Conservation (phyloP, 92 coral and sea anemone genomes). For the Zoanthus solanderi region DNA sequence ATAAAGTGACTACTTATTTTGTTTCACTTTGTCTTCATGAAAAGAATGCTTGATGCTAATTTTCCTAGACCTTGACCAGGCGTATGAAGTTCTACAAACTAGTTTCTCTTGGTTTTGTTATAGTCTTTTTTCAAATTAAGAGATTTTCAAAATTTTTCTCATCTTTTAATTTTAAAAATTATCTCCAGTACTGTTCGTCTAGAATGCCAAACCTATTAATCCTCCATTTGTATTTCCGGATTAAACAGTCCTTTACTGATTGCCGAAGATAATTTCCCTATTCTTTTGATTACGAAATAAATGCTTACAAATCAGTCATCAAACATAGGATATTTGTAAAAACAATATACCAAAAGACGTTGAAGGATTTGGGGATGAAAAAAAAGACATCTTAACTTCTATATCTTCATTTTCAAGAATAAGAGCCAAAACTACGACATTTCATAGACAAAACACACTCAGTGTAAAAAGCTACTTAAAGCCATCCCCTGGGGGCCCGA, state of each 20-base stretch:
- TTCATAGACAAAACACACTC: background rate
- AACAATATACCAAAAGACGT: background rate
- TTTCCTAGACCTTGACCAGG: too few species aligned
- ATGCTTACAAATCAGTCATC: background rate
- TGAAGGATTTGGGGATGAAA: background rate
- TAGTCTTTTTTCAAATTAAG: too few species aligned
- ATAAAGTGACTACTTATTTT: too few species aligned
- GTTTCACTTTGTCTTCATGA: too few species aligned
- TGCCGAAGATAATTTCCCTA: background rate
- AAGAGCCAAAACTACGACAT: background rate
- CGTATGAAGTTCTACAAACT: too few species aligned
- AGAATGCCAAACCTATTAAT: background rate
- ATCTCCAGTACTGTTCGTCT: too few species aligned
- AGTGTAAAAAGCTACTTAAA: background rate
- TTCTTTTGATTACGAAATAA: background rate
- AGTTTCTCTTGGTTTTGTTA: too few species aligned
- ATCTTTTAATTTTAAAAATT: too few species aligned
- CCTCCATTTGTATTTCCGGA: background rate
- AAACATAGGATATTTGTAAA: conserved; percentile 5
- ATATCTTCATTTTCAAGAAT: too few species aligned
- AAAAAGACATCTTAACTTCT: background rate
- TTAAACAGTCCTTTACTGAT: background rate
- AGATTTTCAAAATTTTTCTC: too few species aligned
- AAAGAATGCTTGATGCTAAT: too few species aligned
- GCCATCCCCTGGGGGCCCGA: background rate